Evolutionary conservation across 2,888 invertebrate genomes (phyloP).

Genomic region (Trichopoda pennipes): DNA sequence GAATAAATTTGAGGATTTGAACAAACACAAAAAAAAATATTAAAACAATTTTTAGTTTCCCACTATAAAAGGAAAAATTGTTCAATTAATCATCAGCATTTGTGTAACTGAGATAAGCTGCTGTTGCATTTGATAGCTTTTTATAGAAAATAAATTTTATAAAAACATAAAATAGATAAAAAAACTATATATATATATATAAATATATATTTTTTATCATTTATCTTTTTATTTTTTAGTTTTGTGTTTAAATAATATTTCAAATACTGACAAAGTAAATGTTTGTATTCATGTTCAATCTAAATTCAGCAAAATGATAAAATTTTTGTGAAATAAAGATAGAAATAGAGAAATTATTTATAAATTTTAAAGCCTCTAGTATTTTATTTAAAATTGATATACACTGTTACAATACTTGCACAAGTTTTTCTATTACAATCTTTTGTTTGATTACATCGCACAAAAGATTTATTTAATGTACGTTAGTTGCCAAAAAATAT

Average conservation of each 20-base stretch:
- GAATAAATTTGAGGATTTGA: no score
- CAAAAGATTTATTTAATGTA: neutral
- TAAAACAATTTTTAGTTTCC: neutral
- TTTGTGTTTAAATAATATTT: no score
- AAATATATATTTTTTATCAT: no score
- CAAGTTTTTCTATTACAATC: slow-evolving; percentile 14
- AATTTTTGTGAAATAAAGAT: neutral
- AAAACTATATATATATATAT: no score
- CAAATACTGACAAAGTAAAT: no score
- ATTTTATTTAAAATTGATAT: slow-evolving; percentile 11
- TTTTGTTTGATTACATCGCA: neutral
- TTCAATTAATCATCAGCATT: slow-evolving; percentile 9
- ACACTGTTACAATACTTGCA: slow-evolving; percentile 17
- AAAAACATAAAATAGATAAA: no score
- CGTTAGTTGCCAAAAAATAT: slow-evolving; percentile 18
- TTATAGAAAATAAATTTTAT: no score
- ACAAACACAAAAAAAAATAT: neutral
- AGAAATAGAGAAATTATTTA: neutral
- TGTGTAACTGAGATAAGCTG: slow-evolving; percentile 3
- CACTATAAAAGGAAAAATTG: neutral
- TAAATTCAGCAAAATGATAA: neutral
- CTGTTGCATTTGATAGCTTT: neutral
- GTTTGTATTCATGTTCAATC: no score
- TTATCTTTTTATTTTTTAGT: no score
- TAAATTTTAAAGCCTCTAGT: slow-evolving; percentile 2